A percentile compares a stretch with the other conserved stretches of the same genome.
Evolutionary conservation across 2,113 vertebrate genomes (phyloP).

Genomic region (Orycteropus afer): DNA sequence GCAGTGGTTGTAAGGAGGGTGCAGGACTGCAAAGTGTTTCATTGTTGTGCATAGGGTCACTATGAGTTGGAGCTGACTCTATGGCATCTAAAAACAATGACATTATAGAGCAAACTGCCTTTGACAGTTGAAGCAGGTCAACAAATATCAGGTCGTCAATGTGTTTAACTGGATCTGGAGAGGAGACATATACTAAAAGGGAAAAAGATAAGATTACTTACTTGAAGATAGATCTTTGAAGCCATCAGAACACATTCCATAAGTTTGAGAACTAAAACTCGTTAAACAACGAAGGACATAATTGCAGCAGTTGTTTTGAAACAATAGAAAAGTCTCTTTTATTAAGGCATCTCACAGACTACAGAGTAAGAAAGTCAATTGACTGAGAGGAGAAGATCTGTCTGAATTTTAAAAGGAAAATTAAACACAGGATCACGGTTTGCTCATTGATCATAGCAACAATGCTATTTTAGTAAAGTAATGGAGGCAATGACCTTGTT

Average conservation of each 20-base stretch:
- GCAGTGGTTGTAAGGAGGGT: too few species aligned
- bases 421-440: not conserved
- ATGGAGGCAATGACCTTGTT: conserved; percentile 39
- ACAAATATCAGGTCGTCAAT: not conserved
- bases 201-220: not conserved
- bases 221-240: not conserved
- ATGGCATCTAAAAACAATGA: too few species aligned
- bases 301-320: conserved; percentile 7
- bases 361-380: conserved; percentile 22
- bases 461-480: conserved; percentile 23
- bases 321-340: not conserved
- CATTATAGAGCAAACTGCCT: not conserved
- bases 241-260: not conserved
- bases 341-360: not conserved
- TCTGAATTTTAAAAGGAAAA: conserved; percentile 60
- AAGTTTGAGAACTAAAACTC: not conserved
- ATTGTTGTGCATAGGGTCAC: too few species aligned
- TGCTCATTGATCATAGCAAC: conserved; percentile 42
- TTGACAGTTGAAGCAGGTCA: conserved; percentile 18
- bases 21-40: too few species aligned
- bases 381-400: not conserved
- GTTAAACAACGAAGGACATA: not conserved
- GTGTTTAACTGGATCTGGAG: not conserved
- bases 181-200: not conserved
- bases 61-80: too few species aligned